Evolutionary conservation across 2,888 invertebrate genomes (phyloP), one percentile per base, ranked within the genome.

Genomic region (Mesorhabditis sp.): DNA sequence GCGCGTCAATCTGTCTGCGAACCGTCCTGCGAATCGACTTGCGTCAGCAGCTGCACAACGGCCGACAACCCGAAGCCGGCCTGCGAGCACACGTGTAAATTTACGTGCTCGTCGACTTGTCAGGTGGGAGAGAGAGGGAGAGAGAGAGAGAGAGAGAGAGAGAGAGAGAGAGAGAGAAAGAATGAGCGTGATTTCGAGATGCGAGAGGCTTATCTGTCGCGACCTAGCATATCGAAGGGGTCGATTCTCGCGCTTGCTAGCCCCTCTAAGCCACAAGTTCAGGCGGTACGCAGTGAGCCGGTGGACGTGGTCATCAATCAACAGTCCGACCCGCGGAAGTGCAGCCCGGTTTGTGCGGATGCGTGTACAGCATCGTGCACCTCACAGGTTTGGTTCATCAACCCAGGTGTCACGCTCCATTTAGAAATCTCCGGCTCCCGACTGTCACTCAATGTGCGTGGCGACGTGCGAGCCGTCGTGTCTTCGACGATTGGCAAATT

Each of bases 101-200:
- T 70, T 65, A 77, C 77, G 4, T 77, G 77, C 64, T 67, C 58
- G 43, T 70, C 74, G 45, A 74, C 77, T 4, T 76, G 77, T 50
- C 58, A 50, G n/a, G 58, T 50, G n/a, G 2, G 28, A 28, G 28
- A 28, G 28, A 2, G 28, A 28, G 28, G 2, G 28, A 28, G 28
- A 28, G 28, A 28, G 28, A 28, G 28, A 1, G 28, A 28, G 28
- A 28, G 28, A 28, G 28, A 28, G 28, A 28, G 28, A 28, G 28
- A 28, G 28, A 1, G 28, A 28, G 28, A 28, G 28, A 28, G 28
- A 1, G 28, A 28, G 28, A 28, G 28, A 28, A n/a, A 28, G 28
- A 28, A 28, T 28, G 28, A 28, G 28, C 28, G 28, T 28, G 28
- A 28, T 28, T 28, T 28, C 2, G 28, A 28, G 2, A 28, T 28